phyloP scores from a whole-genome alignment of 2,113 vertebrate species.

The Sinocyclocheilus maitianheensis region DNA sequence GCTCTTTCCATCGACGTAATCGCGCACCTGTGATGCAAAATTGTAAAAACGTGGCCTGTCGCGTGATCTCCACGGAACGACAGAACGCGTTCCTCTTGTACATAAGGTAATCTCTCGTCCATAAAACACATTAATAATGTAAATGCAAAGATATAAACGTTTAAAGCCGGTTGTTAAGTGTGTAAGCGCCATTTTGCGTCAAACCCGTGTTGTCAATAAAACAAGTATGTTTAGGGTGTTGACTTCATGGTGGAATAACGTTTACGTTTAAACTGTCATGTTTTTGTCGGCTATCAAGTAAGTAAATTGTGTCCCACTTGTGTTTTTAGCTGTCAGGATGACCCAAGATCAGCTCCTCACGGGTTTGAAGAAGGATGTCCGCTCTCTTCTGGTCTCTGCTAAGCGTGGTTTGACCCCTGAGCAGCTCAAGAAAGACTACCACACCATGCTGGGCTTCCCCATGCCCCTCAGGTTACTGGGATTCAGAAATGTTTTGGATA shows the following conservation, averaged over 20 bases:
- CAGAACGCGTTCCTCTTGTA: background rate
- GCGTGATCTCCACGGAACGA: background rate
- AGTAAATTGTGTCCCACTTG: background rate
- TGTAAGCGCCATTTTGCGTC: background rate
- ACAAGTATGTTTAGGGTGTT: background rate
- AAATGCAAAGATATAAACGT: background rate
- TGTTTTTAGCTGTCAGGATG: constrained; percentile 56
- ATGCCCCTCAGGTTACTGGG: constrained; percentile 82
- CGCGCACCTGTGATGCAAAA: background rate
- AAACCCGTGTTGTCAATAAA: background rate
- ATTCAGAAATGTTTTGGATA: constrained; percentile 81
- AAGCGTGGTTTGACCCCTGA: constrained; percentile 79
- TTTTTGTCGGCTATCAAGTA: background rate
- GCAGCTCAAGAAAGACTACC: constrained; percentile 82
- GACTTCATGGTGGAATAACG: background rate
- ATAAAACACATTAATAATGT: background rate
- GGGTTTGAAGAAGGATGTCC: constrained; percentile 83
- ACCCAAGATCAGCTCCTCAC: constrained; percentile 73
- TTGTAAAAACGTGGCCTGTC: background rate
- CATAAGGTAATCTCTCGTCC: background rate
- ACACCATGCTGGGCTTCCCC: constrained; percentile 77
- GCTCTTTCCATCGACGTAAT: background rate
- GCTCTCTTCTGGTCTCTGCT: constrained; percentile 82
- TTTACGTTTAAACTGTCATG: background rate
- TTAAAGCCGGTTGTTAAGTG: background rate